phyloP scores from a whole-genome alignment of 2,888 invertebrate genomes.

The Napeogenes inachia region DNA sequence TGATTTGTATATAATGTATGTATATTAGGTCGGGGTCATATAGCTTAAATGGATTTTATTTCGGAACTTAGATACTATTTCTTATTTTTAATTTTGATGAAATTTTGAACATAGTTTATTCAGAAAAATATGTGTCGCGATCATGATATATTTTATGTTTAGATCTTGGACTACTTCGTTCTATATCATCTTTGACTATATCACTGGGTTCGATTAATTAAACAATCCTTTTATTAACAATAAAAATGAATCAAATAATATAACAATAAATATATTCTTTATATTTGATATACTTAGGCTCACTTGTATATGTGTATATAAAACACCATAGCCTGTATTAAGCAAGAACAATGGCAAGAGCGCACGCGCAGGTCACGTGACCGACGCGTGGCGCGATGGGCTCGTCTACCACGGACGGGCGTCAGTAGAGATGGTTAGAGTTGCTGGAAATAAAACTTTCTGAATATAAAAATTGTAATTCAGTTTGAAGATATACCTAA shows the following conservation, averaged over 20 bases:
- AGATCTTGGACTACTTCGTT: too few relatives aligned
- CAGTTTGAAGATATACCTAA: not conserved
- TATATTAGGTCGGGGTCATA: too few relatives aligned
- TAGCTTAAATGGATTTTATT: too few relatives aligned
- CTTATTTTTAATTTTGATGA: too few relatives aligned
- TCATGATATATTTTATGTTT: too few relatives aligned
- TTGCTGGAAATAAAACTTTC: not conserved
- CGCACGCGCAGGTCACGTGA: constrained; percentile 47
- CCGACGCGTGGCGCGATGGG: constrained; percentile 51
- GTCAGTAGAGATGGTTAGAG: constrained; percentile 7
- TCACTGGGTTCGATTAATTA: too few relatives aligned
- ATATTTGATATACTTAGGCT: not conserved
- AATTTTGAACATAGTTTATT: too few relatives aligned
- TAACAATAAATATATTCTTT: not conserved
- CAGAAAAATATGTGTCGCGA: too few relatives aligned
- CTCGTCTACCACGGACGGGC: constrained; percentile 20
- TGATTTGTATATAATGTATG: too few relatives aligned
- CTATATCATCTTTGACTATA: too few relatives aligned
- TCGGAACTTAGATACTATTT: too few relatives aligned
- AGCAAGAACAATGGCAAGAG: constrained; percentile 33
- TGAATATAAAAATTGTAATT: not conserved
- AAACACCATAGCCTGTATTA: constrained; percentile 26
- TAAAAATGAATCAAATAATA: not conserved
- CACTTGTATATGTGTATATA: not conserved
- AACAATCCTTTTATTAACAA: not conserved